Evolutionary conservation across 2,888 invertebrate genomes (phyloP).

Genomic region (Heterodera filipjevi): DNA sequence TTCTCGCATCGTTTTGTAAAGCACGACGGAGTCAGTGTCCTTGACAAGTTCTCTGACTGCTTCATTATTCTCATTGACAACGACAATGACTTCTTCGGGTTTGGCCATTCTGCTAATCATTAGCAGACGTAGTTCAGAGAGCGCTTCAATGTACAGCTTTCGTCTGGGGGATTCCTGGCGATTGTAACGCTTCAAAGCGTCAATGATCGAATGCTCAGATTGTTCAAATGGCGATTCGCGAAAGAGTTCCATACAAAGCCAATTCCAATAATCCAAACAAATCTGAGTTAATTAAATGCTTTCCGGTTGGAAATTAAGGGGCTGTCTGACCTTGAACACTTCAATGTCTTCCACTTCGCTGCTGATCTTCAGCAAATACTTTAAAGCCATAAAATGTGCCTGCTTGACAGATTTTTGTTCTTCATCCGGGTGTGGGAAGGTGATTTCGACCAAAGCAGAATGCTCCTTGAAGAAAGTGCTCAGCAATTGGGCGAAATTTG

Average conservation of each 20-base stretch:
- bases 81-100: slow-evolving; percentile 97
- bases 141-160: slow-evolving; percentile 44
- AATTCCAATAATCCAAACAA: slow-evolving; percentile 98
- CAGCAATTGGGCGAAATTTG: slow-evolving; percentile 93
- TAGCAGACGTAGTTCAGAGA: slow-evolving; percentile 79
- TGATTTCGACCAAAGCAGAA: slow-evolving; percentile 70
- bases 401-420: slow-evolving; percentile 34
- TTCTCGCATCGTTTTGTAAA: slow-evolving; percentile 95
- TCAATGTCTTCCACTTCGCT: slow-evolving; percentile 99
- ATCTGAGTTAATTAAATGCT: slow-evolving; percentile 70
- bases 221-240: slow-evolving; percentile 78
- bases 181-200: slow-evolving; percentile 40
- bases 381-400: slow-evolving; percentile 61
- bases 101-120: slow-evolving; percentile 99
- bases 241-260: slow-evolving; percentile 87
- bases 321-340: slow-evolving; percentile 80
- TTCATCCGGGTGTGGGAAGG: slow-evolving; percentile 30
- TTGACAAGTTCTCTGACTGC: slow-evolving; percentile 98
- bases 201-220: slow-evolving; percentile 36
- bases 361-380: slow-evolving; percentile 72
- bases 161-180: slow-evolving; percentile 44
- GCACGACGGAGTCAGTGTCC: slow-evolving; percentile 97
- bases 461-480: slow-evolving; percentile 96
- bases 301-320: neutral
- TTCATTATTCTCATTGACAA: slow-evolving; percentile 82